These are phyloP conservation scores for Hystrix brachyura DNA, from an alignment of 2,113 vertebrate genomes.

Conservation along the genomic window DNA sequence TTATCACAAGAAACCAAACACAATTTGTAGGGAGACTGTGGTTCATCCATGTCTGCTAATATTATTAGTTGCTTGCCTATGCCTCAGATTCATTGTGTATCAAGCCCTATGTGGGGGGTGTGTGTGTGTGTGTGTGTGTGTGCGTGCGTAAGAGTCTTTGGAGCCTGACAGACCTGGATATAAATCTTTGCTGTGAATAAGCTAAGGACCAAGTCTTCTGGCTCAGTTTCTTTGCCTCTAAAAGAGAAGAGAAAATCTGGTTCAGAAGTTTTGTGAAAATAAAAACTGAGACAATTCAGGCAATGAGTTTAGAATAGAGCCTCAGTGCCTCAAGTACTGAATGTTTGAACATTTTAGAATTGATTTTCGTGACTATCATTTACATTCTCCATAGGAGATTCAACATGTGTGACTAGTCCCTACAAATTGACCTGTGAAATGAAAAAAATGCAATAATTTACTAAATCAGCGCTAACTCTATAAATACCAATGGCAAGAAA, in stretches of 20 bases:
- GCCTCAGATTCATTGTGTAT: background rate
- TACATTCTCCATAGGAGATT: background rate
- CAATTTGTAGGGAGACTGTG: background rate
- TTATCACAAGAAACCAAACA: background rate
- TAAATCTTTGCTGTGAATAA: background rate
- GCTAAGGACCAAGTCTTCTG: background rate
- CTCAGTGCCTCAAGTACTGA: background rate
- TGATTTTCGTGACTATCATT: background rate
- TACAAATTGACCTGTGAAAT: background rate
- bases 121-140: background rate
- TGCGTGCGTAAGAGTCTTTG: background rate
- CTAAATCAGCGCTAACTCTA: background rate
- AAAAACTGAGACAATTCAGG: background rate
- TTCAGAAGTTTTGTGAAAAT: background rate
- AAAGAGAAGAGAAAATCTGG: background rate
- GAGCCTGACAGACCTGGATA: background rate
- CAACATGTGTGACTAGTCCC: background rate
- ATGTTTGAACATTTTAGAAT: background rate
- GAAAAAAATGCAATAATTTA: background rate
- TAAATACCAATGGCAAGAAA: background rate
- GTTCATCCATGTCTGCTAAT: background rate
- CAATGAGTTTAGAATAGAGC: background rate
- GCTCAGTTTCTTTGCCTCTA: background rate
- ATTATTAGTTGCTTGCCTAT: background rate
- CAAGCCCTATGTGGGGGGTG: background rate